A percentile compares a stretch with the other conserved stretches of the same genome.
These are phyloP conservation scores for Drosophila mimica DNA, from an alignment of 2,888 invertebrate species.

Conservation along the genomic window DNA sequence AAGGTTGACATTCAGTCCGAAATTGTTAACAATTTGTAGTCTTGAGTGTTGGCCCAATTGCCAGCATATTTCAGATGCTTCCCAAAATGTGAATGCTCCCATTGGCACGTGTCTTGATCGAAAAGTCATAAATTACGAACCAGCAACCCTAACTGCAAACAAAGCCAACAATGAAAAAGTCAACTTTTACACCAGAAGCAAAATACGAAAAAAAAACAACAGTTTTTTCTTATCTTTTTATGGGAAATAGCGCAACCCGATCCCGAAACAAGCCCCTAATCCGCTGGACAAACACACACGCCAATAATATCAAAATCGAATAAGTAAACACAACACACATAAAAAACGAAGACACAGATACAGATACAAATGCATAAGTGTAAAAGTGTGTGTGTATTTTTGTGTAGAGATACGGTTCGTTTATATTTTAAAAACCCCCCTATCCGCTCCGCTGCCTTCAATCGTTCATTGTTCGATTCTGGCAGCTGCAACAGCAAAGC, in stretches of 20 bases:
- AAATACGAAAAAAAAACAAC: conserved; percentile 29
- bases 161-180: conserved; percentile 16
- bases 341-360: conserved; percentile 48
- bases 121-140: conserved; percentile 39
- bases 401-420: conserved; percentile 35
- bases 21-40: background rate
- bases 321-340: conserved; percentile 68
- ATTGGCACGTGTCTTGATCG: conserved; percentile 49
- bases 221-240: conserved; percentile 62
- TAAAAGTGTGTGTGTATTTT: background rate
- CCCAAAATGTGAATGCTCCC: background rate
- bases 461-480: conserved; percentile 28
- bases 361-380: conserved; percentile 26
- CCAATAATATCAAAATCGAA: conserved; percentile 75
- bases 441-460: background rate
- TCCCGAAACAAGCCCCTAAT: conserved; percentile 41
- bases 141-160: conserved; percentile 27
- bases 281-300: conserved; percentile 63
- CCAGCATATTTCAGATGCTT: conserved; percentile 8
- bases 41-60: background rate
- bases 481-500: conserved; percentile 43
- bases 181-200: conserved; percentile 33
- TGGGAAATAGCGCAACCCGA: conserved; percentile 48
- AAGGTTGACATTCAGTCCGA: too few species aligned
- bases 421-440: conserved; percentile 43